A percentile compares a stretch with the other conserved stretches of the same genome.
Conservation (phyloP, 2,888 invertebrate genomes). For the Latrodectus elegans region DNA sequence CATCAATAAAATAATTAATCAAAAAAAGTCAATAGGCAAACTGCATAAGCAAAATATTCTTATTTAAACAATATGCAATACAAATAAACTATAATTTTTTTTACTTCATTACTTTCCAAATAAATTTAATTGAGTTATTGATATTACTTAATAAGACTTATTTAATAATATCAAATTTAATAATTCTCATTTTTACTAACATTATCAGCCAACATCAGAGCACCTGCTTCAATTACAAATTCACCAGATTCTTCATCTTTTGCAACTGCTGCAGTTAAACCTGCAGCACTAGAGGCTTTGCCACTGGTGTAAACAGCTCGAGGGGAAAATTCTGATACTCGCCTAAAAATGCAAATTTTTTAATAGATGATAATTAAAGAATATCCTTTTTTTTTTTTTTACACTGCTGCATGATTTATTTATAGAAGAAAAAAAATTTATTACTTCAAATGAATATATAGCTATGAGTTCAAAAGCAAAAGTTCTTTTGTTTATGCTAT, state of each 20-base stretch:
- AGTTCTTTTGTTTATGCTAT: no score
- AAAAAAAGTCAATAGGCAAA: no score
- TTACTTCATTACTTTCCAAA: no score
- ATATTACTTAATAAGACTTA: no score
- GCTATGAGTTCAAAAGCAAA: no score
- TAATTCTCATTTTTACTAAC: constrained; percentile 75
- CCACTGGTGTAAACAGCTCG: constrained; percentile 98
- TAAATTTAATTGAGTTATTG: no score
- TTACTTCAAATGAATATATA: neutral
- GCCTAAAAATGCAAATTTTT: constrained; percentile 21
- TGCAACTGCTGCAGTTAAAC: constrained; percentile 98
- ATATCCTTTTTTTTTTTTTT: neutral
- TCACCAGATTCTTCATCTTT: constrained; percentile 98
- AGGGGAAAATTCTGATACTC: constrained; percentile 90
- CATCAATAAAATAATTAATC: no score
- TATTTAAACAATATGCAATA: no score
- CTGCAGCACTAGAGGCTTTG: constrained; percentile 97
- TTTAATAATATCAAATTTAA: no score
- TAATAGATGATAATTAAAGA: no score
- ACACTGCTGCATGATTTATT: neutral
- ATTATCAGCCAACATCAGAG: constrained; percentile 98
- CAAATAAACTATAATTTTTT: no score
- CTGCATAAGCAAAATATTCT: no score
- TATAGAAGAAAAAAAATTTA: neutral
- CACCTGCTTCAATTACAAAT: constrained; percentile 99